phyloP scores from a whole-genome alignment of 2,888 invertebrate genomes.

The Rambutsinella grinnellia region DNA sequence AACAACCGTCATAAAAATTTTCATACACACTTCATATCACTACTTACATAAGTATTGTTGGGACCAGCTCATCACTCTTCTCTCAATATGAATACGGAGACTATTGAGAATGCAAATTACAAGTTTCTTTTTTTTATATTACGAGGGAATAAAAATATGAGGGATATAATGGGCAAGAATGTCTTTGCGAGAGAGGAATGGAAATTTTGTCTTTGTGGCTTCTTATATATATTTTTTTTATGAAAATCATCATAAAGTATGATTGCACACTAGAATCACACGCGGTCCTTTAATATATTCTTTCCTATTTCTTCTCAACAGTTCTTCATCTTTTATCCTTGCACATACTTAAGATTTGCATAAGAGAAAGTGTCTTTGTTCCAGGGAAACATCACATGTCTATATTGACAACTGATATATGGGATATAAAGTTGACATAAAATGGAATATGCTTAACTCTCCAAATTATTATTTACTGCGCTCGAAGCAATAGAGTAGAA shows the following conservation, averaged over 20 bases:
- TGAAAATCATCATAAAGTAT: slow-evolving; percentile 46
- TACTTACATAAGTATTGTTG: not conserved
- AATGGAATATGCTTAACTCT: not conserved
- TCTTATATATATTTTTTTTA: slow-evolving; percentile 9
- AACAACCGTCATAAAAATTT: slow-evolving; percentile 47
- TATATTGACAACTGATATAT: not conserved
- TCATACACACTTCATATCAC: slow-evolving; percentile 12
- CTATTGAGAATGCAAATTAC: slow-evolving; percentile 48
- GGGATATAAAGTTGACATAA: not conserved
- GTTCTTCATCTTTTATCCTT: not conserved
- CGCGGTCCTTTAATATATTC: not conserved
- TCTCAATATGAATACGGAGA: slow-evolving; percentile 13
- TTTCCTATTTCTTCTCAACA: not conserved
- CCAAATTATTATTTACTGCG: not conserved
- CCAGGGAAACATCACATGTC: not conserved
- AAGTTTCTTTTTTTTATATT: not conserved
- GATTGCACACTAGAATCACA: slow-evolving; percentile 15
- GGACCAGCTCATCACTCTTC: not conserved
- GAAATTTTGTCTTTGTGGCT: slow-evolving; percentile 16
- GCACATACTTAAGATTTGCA: not conserved
- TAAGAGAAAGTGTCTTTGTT: not conserved
- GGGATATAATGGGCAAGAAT: not conserved
- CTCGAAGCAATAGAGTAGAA: not conserved
- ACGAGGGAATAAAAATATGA: slow-evolving; percentile 3
- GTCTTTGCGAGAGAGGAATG: slow-evolving; percentile 8